A percentile compares a stretch with the other conserved stretches of the same genome.
phyloP scores from a whole-genome alignment of 2,888 invertebrate species.

The Xanthostigma xanthostigma region DNA sequence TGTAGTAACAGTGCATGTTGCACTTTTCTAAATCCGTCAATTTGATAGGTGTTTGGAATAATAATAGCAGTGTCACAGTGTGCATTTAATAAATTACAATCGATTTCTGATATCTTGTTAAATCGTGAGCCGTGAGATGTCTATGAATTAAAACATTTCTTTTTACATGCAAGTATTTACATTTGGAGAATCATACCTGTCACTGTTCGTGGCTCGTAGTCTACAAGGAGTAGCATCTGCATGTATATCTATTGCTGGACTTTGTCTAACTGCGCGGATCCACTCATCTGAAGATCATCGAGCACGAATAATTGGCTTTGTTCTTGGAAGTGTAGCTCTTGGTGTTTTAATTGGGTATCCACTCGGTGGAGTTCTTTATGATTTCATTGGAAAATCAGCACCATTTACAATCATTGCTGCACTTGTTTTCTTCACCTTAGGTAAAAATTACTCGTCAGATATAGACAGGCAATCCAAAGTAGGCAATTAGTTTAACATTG shows the following conservation, averaged over 20 bases:
- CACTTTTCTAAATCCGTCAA: no score
- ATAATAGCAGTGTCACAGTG: no score
- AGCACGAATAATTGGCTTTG: constrained; percentile 62
- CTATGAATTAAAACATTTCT: no score
- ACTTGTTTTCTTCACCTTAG: constrained; percentile 36
- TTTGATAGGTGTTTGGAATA: no score
- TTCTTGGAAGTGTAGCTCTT: constrained; percentile 64
- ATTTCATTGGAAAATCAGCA: constrained; percentile 56
- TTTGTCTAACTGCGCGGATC: constrained; percentile 58
- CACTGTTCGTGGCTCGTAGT: constrained; percentile 56
- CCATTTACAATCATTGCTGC: constrained; percentile 56
- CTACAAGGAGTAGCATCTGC: constrained; percentile 71
- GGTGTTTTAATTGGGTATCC: constrained; percentile 74
- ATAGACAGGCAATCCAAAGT: background rate
- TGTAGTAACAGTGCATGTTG: no score
- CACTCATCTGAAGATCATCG: constrained; percentile 36
- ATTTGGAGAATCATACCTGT: constrained; percentile 50
- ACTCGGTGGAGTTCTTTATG: constrained; percentile 62
- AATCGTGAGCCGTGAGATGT: background rate
- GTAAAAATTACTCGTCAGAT: constrained; percentile 19
- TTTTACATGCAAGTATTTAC: constrained; percentile 46
- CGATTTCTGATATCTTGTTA: no score
- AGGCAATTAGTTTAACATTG: background rate
- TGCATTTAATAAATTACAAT: no score
- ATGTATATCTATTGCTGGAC: constrained; percentile 63